phyloP scores from a whole-genome alignment of 1,140 invertebrate species.

The Pseudomyrmex pallidus region DNA sequence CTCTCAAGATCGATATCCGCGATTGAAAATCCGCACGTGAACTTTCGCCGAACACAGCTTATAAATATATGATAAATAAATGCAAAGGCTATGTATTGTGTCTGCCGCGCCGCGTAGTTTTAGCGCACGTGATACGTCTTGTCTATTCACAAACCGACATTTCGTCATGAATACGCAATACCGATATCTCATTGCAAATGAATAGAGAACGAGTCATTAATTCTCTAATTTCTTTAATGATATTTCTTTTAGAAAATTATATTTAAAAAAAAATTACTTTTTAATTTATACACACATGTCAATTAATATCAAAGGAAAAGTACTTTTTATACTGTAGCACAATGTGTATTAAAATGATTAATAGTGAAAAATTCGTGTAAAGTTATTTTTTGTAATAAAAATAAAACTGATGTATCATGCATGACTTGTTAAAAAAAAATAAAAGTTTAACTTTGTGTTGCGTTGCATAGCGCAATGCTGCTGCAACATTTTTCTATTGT shows the following conservation, averaged over 20 bases:
- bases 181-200: slow-evolving; percentile 29
- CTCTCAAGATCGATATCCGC: slow-evolving; percentile 27
- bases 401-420: neutral
- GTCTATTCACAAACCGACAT: slow-evolving; percentile 26
- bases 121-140: slow-evolving; percentile 41
- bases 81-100: neutral
- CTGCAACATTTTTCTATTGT: too few relatives aligned
- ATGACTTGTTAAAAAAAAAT: neutral
- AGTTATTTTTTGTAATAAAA: neutral
- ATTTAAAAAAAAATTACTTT: neutral
- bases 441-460: neutral
- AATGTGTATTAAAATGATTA: neutral
- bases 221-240: neutral
- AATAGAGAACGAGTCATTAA: slow-evolving; percentile 26
- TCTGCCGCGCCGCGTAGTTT: neutral
- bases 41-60: neutral
- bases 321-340: neutral
- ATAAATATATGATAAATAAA: slow-evolving; percentile 58
- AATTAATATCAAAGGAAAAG: neutral
- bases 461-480: too few relatives aligned
- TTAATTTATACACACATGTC: neutral
- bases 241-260: neutral
- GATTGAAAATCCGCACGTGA: slow-evolving; percentile 40
- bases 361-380: too few relatives aligned
- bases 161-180: slow-evolving; percentile 28